A percentile compares a stretch with the other conserved stretches of the same genome.
These are phyloP conservation scores for Knipowitschia caucasica DNA, from an alignment of 2,797 vertebrate genomes.

Conservation along the genomic window DNA sequence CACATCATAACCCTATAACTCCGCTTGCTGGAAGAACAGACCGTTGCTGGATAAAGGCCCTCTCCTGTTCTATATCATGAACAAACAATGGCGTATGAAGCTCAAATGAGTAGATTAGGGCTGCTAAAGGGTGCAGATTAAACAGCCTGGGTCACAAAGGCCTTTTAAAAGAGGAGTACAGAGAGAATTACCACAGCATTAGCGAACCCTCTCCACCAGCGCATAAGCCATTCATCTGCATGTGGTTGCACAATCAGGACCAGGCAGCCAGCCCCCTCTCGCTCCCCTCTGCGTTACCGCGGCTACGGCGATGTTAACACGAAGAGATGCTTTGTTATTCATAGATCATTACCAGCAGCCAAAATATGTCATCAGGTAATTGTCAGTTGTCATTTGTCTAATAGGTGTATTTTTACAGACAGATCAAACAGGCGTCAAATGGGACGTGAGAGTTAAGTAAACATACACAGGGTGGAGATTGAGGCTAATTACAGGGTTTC, in stretches of 20 bases:
- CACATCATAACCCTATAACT: too few species aligned
- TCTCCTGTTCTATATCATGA: too few species aligned
- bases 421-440: conserved; percentile 8
- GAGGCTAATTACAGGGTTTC: background rate
- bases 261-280: conserved; percentile 38
- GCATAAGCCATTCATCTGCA: conserved; percentile 61
- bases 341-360: conserved; percentile 42
- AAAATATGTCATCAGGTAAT: conserved; percentile 24
- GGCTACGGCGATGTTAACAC: conserved; percentile 51
- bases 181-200: conserved; percentile 62
- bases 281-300: conserved; percentile 45
- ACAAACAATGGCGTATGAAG: too few species aligned
- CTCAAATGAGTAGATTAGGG: conserved; percentile 58
- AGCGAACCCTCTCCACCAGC: conserved; percentile 51
- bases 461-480: background rate
- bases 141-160: conserved; percentile 46
- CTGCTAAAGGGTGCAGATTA: conserved; percentile 62
- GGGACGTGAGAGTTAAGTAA: background rate
- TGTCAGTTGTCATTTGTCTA: conserved; percentile 15
- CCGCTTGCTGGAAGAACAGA: too few species aligned
- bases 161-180: too few species aligned
- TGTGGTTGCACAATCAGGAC: conserved; percentile 51
- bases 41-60: too few species aligned
- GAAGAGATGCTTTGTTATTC: conserved; percentile 49
- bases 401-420: conserved; percentile 2